A percentile compares a stretch with the other conserved stretches of the same genome.
phyloP scores from a whole-genome alignment of 2,797 vertebrate genomes.

The Psittacula echo region DNA sequence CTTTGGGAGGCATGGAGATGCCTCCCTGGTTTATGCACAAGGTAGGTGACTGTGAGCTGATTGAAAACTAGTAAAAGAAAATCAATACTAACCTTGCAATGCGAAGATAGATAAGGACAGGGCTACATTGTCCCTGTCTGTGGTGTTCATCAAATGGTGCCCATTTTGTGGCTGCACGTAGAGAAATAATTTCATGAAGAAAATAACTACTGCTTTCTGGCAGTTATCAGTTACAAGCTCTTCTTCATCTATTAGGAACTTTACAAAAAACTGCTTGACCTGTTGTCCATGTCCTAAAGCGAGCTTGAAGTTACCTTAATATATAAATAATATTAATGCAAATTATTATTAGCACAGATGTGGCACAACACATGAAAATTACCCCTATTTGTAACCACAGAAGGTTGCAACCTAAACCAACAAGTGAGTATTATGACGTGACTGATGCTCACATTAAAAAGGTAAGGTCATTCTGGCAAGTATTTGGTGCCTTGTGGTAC shows the following conservation, averaged over 20 bases:
- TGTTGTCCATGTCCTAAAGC: neutral
- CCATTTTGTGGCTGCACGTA: neutral
- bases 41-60: neutral
- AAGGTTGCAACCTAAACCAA: neutral
- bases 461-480: rapidly evolving
- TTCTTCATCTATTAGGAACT: neutral
- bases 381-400: neutral
- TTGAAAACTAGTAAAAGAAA: neutral
- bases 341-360: neutral
- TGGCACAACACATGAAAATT: neutral
- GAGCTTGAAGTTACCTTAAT: neutral
- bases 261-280: neutral
- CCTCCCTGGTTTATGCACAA: neutral
- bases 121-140: neutral
- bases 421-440: neutral
- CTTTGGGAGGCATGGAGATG: neutral
- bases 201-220: neutral
- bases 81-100: slow-evolving; percentile 43
- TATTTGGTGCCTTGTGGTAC: neutral
- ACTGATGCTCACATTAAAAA: neutral
- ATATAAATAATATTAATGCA: neutral
- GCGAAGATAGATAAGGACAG: neutral
- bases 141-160: slow-evolving; percentile 11
- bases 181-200: slow-evolving; percentile 3
- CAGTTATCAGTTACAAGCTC: neutral